Conservation (phyloP, 35 echinoderm and acorn worm genomes). For the Acanthaster planci region DNA sequence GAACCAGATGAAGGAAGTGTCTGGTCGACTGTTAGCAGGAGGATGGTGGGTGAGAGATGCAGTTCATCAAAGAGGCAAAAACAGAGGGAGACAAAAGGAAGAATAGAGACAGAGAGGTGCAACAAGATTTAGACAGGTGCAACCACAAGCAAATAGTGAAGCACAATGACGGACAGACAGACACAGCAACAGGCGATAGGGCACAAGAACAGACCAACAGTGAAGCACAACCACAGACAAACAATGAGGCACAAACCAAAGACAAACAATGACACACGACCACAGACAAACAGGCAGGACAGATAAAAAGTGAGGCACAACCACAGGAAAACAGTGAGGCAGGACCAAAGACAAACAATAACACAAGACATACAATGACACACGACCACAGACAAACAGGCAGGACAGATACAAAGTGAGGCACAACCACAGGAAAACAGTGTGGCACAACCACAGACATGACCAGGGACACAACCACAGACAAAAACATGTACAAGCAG, state of each 20-base stretch:
- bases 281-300: neutral
- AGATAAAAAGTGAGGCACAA: neutral
- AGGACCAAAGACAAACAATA: too few relatives aligned
- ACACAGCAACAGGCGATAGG: neutral
- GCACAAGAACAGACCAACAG: neutral
- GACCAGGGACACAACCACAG: too few relatives aligned
- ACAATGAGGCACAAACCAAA: too few relatives aligned
- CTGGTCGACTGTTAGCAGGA: constrained; percentile 75
- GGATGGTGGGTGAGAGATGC: neutral
- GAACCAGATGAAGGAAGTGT: constrained; percentile 97
- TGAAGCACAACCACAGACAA: neutral
- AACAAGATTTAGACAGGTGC: neutral
- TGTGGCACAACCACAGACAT: too few relatives aligned
- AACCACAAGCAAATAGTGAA: neutral
- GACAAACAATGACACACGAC: neutral
- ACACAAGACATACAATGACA: too few relatives aligned
- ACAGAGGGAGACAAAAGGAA: neutral
- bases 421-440: too few relatives aligned
- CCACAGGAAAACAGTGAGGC: neutral
- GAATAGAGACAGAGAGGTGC: neutral
- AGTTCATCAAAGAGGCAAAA: neutral
- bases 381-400: neutral
- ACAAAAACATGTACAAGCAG: too few relatives aligned
- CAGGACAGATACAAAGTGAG: too few relatives aligned
- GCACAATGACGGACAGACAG: neutral